Evolutionary conservation across 2,888 invertebrate species (phyloP).

Genomic region (Xanthorhoe designata): DNA sequence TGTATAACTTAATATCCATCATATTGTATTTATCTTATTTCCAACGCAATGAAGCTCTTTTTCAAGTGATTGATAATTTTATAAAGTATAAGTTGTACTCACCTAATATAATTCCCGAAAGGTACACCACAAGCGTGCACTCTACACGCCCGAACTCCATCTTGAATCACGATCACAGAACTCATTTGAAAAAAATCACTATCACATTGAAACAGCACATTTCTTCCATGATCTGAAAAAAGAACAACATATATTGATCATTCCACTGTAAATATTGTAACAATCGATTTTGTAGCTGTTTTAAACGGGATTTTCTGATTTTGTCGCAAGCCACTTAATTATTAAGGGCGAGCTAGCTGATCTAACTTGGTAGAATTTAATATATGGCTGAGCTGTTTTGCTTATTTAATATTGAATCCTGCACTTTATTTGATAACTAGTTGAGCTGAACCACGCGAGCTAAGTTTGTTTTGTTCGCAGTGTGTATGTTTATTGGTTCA

Average conservation of each 20-base stretch:
- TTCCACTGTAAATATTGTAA: neutral
- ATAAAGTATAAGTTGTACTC: slow-evolving; percentile 47
- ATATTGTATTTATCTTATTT: no score
- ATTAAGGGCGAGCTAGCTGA: neutral
- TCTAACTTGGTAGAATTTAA: neutral
- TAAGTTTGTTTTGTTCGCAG: neutral
- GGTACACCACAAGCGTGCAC: slow-evolving; percentile 52
- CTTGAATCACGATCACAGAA: slow-evolving; percentile 54
- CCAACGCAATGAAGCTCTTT: no score
- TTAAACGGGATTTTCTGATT: neutral
- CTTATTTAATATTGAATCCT: neutral
- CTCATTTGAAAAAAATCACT: slow-evolving; percentile 71
- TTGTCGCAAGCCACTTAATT: neutral
- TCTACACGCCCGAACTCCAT: slow-evolving; percentile 57
- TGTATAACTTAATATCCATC: no score
- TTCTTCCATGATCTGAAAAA: slow-evolving; percentile 57
- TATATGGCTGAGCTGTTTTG: neutral
- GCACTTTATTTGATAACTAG: neutral
- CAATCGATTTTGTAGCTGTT: neutral
- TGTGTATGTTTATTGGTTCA: no score
- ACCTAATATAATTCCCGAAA: slow-evolving; percentile 66
- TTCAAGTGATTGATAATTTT: neutral
- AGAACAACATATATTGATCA: slow-evolving; percentile 17
- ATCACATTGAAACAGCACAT: slow-evolving; percentile 75
- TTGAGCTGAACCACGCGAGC: neutral